Evolutionary conservation across 2,797 vertebrate species (phyloP), one percentile per base, ranked within the genome.

Genomic region (Semaprochilodus insignis): DNA sequence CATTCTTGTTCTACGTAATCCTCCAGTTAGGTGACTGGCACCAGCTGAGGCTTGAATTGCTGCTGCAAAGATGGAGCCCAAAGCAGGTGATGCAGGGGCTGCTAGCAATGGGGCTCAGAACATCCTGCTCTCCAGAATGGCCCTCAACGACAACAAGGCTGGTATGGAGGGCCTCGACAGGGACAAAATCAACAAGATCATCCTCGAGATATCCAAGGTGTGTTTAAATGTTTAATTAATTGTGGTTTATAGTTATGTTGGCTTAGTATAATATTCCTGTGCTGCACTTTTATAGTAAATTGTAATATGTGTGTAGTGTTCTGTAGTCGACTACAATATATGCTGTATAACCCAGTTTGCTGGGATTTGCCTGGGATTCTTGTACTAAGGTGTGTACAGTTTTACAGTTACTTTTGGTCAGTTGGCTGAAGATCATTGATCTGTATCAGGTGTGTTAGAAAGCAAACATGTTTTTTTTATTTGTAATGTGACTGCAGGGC

Each of bases 101-200:
- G 69, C n/a, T 17, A 23, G 0, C 8, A 57, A 60, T 31, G 74
- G 70, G 15, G 60, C 85, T 91, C 40, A 51, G 87, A 95, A 94
- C 71, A 94, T 90, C 8, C 81, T 96, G 89, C 93, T 98, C 31
- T 96, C 97, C 90, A 95, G 97, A 85, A 94, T 99, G 95, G 97
- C 97, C 36, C 96, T 99, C 85, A 99, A 99, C 88, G 98, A 99
- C 91, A 99, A 99, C 93, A 99, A 99, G 90, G 98, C 98, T 87
- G 97, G 98, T 73, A 99, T 99, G 98, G 95, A 98, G 89, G 98
- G 97, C 77, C 93, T 99, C 78, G 96, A 99, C 94, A 97, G 97
- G 91, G 97, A 97, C 76, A 99, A 96, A 91, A 99, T 99, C 90
- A 99, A 99, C 92, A 97, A 95, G 93, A 97, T 99, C 92, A 99